phyloP scores from a whole-genome alignment of 1,140 invertebrate species.

The Cherax quadricarinatus region DNA sequence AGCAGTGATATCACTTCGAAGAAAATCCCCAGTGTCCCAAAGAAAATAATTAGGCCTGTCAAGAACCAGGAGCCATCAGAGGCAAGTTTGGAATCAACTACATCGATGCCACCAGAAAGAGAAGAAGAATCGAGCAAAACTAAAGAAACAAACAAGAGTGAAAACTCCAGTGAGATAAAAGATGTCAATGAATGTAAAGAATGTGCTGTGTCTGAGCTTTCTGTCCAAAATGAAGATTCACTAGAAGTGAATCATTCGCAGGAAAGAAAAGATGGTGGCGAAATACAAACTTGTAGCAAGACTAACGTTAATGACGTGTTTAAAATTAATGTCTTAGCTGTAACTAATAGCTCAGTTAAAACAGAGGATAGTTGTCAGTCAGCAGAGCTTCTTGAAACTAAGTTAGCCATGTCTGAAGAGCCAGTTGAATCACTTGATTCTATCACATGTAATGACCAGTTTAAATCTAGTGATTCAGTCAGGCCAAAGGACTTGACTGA shows the following conservation, averaged over 20 bases:
- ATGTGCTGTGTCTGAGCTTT: too few relatives aligned
- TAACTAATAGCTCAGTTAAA: not conserved
- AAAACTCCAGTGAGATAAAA: not conserved
- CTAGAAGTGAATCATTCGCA: not conserved
- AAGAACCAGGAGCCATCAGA: not conserved
- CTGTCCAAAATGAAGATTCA: not conserved
- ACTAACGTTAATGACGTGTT: not conserved
- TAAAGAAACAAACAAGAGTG: not conserved
- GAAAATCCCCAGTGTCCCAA: slow-evolving; percentile 16
- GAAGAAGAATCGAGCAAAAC: not conserved
- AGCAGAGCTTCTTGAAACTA: not conserved
- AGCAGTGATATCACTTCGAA: not conserved
- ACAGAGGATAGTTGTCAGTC: not conserved
- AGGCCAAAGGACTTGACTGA: not conserved
- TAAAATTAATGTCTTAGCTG: not conserved
- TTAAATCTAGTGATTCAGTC: slow-evolving; percentile 1
- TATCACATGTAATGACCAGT: not conserved
- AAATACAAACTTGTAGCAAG: not conserved
- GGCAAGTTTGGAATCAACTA: not conserved
- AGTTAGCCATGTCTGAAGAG: not conserved
- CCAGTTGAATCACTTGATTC: not conserved
- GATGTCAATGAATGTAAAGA: not conserved
- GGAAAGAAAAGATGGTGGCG: not conserved
- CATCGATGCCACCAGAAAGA: not conserved
- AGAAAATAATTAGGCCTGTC: slow-evolving; percentile 3